Percentiles rank a stretch among this genome's conserved stretches.
Conservation (phyloP, 2,888 invertebrate genomes). For the Xestoiulus laeticollis region DNA sequence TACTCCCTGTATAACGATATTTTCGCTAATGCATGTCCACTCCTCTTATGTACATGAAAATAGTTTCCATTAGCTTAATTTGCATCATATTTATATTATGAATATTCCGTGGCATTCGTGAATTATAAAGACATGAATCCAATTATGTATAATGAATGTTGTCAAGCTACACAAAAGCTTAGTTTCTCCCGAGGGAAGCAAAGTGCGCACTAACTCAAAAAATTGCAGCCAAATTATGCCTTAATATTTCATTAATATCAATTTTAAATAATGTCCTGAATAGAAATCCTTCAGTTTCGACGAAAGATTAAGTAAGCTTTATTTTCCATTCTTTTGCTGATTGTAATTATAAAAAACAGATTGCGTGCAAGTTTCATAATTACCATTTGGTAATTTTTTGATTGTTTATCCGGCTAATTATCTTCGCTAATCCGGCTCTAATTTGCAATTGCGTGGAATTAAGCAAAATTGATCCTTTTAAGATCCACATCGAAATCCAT, state of each 20-base stretch:
- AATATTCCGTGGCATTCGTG: neutral
- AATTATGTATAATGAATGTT: slow-evolving; percentile 12
- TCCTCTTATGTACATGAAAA: slow-evolving; percentile 19
- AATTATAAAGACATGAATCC: slow-evolving; percentile 20
- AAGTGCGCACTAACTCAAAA: neutral
- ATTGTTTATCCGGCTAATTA: neutral
- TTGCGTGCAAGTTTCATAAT: neutral
- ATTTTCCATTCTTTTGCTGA: neutral
- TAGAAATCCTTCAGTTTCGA: neutral
- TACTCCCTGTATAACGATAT: neutral
- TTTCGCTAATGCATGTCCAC: slow-evolving; percentile 19
- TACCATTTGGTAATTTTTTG: neutral
- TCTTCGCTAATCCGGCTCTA: neutral
- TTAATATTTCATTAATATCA: neutral
- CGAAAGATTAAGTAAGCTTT: neutral
- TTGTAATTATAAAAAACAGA: neutral
- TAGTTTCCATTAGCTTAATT: slow-evolving; percentile 30
- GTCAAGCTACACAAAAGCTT: neutral
- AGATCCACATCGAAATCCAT: neutral
- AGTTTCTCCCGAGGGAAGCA: neutral
- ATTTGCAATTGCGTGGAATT: neutral
- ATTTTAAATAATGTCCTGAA: neutral
- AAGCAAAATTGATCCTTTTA: neutral
- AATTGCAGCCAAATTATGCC: neutral
- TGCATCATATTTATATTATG: slow-evolving; percentile 13